Percentiles rank a stretch among this genome's conserved stretches.
Conservation (phyloP, 2,797 vertebrate genomes). For the Meda fulgida region DNA sequence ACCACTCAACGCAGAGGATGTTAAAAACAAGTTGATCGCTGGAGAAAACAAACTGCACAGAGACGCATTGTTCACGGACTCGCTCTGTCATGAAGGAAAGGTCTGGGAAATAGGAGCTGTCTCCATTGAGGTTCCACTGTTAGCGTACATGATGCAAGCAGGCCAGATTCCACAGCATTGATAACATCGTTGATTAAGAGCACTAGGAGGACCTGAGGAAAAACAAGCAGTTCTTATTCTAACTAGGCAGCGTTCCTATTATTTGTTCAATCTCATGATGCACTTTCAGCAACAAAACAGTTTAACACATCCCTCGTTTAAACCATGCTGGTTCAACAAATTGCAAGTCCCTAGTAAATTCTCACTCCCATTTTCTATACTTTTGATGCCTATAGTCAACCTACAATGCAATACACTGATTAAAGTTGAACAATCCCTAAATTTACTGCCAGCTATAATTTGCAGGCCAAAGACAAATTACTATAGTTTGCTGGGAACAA, state of each 20-base stretch:
- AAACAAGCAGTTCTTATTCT: background rate
- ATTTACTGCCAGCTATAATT: background rate
- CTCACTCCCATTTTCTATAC: background rate
- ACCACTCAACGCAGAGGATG: conserved; percentile 56
- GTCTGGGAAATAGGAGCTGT: conserved; percentile 50
- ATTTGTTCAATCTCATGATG: conserved; percentile 5
- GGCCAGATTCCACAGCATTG: conserved; percentile 37
- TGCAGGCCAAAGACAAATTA: background rate
- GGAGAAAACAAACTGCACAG: conserved; percentile 60
- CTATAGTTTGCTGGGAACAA: conserved; percentile 2
- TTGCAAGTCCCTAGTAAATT: no score
- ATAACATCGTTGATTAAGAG: conserved; percentile 44
- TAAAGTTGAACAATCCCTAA: conserved; percentile 7
- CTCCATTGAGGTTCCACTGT: conserved; percentile 31
- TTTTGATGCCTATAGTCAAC: background rate
- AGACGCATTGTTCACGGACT: conserved; percentile 56
- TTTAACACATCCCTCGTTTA: background rate
- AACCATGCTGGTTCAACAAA: background rate
- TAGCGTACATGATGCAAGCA: background rate
- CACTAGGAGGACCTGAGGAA: background rate
- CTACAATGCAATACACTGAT: background rate
- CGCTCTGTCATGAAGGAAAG: conserved; percentile 42
- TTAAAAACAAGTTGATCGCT: conserved; percentile 57
- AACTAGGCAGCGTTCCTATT: background rate
- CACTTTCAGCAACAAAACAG: background rate